Conservation (phyloP, 2,888 invertebrate genomes). For the Andrena bucephala region DNA sequence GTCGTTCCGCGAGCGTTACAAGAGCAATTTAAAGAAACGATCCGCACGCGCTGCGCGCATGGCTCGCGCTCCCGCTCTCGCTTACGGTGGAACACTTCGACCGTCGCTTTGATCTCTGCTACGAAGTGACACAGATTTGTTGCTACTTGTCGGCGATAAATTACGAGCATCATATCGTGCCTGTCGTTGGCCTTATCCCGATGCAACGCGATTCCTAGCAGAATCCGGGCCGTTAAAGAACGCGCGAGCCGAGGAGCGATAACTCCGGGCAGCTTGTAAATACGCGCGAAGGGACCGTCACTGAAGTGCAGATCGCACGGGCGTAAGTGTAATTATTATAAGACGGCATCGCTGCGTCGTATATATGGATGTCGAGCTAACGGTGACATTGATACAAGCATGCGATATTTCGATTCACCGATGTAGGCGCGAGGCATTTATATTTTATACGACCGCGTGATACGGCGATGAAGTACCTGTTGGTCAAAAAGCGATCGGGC, state of each 20-base stretch:
- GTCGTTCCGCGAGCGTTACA: conserved; percentile 12
- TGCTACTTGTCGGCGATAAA: conserved; percentile 52
- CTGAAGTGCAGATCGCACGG: background rate
- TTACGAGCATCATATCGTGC: conserved; percentile 52
- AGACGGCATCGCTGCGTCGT: too few relatives aligned
- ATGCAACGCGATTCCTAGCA: background rate
- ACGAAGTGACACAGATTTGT: conserved; percentile 59
- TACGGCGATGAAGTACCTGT: background rate
- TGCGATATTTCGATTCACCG: too few relatives aligned
- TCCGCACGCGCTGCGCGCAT: background rate
- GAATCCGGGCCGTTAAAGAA: conserved; percentile 18
- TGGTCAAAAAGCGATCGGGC: background rate
- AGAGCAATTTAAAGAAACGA: conserved; percentile 39
- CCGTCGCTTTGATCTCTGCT: conserved; percentile 58
- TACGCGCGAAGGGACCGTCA: too few relatives aligned
- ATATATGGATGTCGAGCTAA: too few relatives aligned
- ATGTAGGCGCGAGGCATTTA: too few relatives aligned
- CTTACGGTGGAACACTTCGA: conserved; percentile 28
- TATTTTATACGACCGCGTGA: background rate
- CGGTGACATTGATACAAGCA: too few relatives aligned
- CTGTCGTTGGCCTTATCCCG: conserved; percentile 36
- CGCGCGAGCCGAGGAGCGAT: background rate
- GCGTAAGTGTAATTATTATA: too few relatives aligned
- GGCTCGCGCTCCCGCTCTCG: background rate
- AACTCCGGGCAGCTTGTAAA: background rate